A percentile compares a stretch with the other conserved stretches of the same genome.
Conservation (phyloP, 2,797 vertebrate genomes). For the Acridotheres tristis region DNA sequence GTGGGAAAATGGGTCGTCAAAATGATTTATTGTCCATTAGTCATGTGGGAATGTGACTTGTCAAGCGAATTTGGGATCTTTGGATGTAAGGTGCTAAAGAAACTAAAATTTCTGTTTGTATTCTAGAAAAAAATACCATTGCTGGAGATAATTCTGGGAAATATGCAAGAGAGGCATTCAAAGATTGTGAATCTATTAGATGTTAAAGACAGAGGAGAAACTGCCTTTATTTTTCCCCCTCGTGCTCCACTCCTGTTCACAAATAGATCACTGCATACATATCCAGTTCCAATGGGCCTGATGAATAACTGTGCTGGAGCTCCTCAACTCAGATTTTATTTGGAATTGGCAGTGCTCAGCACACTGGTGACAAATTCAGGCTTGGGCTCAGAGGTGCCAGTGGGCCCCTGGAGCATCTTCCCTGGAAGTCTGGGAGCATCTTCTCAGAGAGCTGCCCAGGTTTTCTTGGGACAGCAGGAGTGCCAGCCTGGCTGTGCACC, state of each 20-base stretch:
- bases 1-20: slow-evolving; percentile 1
- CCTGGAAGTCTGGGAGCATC: not conserved
- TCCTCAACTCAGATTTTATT: not conserved
- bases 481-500: not conserved
- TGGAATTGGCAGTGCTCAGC: not conserved
- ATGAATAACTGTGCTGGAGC: not conserved
- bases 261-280: not conserved
- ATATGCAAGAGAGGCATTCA: not conserved
- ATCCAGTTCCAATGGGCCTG: not conserved
- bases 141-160: not conserved
- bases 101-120: not conserved
- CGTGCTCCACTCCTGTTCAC: not conserved
- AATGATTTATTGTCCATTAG: slow-evolving; percentile 8
- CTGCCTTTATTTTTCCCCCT: not conserved
- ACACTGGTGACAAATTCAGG: not conserved
- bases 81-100: not conserved
- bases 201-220: not conserved
- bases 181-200: not conserved
- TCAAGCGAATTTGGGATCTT: not conserved
- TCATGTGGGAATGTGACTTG: not conserved
- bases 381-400: not conserved
- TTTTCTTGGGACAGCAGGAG: not conserved
- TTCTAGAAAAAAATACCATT: not conserved
- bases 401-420: not conserved
- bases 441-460: not conserved